These are phyloP conservation scores for Calliopsis andreniformis DNA, from an alignment of 1,140 invertebrate genomes.

Conservation along the genomic window DNA sequence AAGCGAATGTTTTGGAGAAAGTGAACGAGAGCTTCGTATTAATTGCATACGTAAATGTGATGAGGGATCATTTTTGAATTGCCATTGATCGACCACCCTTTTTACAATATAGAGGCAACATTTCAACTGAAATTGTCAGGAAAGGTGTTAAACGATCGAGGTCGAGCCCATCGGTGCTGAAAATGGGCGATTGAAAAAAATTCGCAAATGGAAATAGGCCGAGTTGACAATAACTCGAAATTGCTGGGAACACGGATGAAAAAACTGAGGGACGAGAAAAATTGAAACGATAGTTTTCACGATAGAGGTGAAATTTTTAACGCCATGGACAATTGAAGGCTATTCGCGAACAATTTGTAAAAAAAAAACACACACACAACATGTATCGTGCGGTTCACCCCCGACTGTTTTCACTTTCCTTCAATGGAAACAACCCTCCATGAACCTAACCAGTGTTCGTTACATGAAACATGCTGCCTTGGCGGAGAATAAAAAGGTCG, in stretches of 20 bases:
- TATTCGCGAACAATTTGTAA: constrained; percentile 60
- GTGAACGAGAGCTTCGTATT: too few relatives aligned
- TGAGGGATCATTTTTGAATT: too few relatives aligned
- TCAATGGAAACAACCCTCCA: constrained; percentile 58
- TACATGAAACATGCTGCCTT: constrained; percentile 33
- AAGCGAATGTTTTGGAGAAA: too few relatives aligned
- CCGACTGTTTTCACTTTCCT: constrained; percentile 31
- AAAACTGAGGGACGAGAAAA: not conserved
- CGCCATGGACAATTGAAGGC: constrained; percentile 55
- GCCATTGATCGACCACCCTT: too few relatives aligned
- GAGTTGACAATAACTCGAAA: constrained; percentile 34
- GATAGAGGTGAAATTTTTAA: constrained; percentile 38
- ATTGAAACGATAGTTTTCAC: constrained; percentile 42
- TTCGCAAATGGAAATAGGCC: constrained; percentile 22
- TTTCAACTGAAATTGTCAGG: not conserved
- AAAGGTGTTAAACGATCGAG: not conserved
- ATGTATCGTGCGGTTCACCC: constrained; percentile 48
- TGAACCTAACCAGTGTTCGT: constrained; percentile 57
- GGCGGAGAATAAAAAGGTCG: constrained; percentile 50
- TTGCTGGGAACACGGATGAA: constrained; percentile 20
- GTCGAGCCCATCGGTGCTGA: not conserved
- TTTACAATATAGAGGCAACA: too few relatives aligned
- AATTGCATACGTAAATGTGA: too few relatives aligned
- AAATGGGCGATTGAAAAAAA: not conserved
- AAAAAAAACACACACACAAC: constrained; percentile 44